These are phyloP conservation scores for Camponotus vicinus DNA, from an alignment of 1,140 invertebrate genomes.

Conservation along the genomic window DNA sequence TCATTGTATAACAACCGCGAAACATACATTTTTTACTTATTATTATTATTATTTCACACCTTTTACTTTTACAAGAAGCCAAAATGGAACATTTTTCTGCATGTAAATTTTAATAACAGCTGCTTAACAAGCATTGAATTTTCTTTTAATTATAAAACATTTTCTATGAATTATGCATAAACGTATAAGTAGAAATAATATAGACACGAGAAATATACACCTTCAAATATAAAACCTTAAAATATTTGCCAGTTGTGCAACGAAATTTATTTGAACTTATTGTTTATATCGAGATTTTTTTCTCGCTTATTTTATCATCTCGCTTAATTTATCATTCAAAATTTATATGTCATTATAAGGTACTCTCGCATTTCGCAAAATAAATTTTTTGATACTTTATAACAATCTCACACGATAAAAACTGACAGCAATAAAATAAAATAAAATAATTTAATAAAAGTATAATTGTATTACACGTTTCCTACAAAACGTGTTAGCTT, in stretches of 20 bases:
- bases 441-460: background rate
- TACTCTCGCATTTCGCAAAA: too few species aligned
- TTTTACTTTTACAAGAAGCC: conserved; percentile 13
- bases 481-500: background rate
- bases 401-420: too few species aligned
- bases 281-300: background rate
- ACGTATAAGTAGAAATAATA: background rate
- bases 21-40: conserved; percentile 8
- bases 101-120: background rate
- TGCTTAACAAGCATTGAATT: conserved; percentile 14
- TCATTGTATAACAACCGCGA: background rate
- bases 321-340: background rate
- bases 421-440: background rate
- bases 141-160: conserved; percentile 14
- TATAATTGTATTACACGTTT: background rate
- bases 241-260: conserved; percentile 11
- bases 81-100: conserved; percentile 38
- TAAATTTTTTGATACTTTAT: too few species aligned
- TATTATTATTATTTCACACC: conserved; percentile 44
- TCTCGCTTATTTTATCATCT: background rate
- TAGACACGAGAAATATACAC: background rate
- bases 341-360: too few species aligned
- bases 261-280: background rate
- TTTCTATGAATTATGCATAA: background rate
- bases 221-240: background rate